Evolutionary conservation across 30 jellyfish, hydroid and myxozoan species (phyloP).

Genomic region (Aurelia sp.): DNA sequence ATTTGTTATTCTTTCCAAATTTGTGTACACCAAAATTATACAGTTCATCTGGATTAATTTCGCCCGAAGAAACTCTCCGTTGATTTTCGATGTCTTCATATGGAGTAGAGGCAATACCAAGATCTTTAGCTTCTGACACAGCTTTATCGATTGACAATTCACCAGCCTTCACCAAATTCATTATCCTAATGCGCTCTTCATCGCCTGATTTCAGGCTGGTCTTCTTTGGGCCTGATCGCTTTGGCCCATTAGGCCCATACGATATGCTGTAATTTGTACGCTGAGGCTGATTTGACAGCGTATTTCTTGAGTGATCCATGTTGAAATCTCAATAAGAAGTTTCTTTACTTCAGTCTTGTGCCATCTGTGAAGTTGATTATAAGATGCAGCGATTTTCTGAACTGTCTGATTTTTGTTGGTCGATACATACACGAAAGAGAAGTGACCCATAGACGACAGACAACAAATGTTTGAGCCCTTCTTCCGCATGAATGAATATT

Average conservation of each 20-base stretch:
- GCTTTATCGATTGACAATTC: slow-evolving; percentile 88
- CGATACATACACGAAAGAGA: no score
- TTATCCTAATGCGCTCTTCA: slow-evolving; percentile 81
- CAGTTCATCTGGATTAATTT: slow-evolving; percentile 52
- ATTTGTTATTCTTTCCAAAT: slow-evolving; percentile 62
- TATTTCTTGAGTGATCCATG: slow-evolving; percentile 13
- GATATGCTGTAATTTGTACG: slow-evolving; percentile 31
- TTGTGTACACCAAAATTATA: slow-evolving; percentile 89
- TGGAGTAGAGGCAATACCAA: slow-evolving; percentile 90
- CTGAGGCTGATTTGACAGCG: neutral
- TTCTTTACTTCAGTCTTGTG: no score
- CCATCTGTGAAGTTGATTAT: no score
- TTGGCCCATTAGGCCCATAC: slow-evolving; percentile 45
- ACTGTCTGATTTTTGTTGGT: no score
- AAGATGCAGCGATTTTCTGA: no score
- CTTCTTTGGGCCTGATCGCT: slow-evolving; percentile 34
- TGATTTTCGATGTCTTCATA: slow-evolving; percentile 54
- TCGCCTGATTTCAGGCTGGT: slow-evolving; percentile 85
- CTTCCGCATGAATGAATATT: no score
- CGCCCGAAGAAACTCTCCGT: neutral
- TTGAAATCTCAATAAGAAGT: neutral
- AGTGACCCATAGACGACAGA: no score
- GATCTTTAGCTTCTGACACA: slow-evolving; percentile 77
- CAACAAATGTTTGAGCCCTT: no score
- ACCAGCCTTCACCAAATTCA: slow-evolving; percentile 97